Evolutionary conservation across 1,140 invertebrate genomes (phyloP), one percentile per base, ranked within the genome.

Genomic region (Aphelenchoides besseyi): DNA sequence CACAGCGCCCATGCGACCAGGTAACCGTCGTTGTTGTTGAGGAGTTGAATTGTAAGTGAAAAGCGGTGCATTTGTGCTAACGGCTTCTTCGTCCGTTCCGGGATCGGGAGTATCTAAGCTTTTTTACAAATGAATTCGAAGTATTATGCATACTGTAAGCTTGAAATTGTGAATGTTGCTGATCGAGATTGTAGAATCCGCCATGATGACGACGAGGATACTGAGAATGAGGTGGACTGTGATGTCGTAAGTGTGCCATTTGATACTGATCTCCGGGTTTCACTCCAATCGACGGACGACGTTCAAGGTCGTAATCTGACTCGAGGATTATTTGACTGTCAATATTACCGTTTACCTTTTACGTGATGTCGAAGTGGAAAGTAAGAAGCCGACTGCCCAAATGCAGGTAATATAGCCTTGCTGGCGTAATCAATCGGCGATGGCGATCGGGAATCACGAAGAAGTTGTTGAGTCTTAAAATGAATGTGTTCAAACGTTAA

Each of bases 191-290:
- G 36, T 32, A 36, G 63, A 37, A 66, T 37, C 12, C 63, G 12
- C 16, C 12, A 33, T 66, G 32, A 28, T 12, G n/a, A 1, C 18
- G 36, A 1, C 35, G 16, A 41, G 30, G 36, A 18, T 12, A 33
- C 12, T 12, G n/a, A 26, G 36, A 3, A 8, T 53, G 32, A 12
- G 63, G 5, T 8, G 55, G 63, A 23, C 36, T 41, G 1, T 35
- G 16, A 53, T 66, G 63, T 1, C 16, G 1, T 23, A 36, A 66
- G n/a, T 33, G 63, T n/a, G 63, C 63, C 63, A 66, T 66, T 66
- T 66, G 63, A 30, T 66, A 66, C 36, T 66, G 63, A 66, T 66
- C 63, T 1, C 63, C 63, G 16, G 63, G 63, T 29, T 37, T 66
- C 32, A 26, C 16, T 12, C 63, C 63, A 53, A 66, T 33, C 32